phyloP scores from a whole-genome alignment of 2,797 vertebrate species.

The Hephaestus fuliginosus region DNA sequence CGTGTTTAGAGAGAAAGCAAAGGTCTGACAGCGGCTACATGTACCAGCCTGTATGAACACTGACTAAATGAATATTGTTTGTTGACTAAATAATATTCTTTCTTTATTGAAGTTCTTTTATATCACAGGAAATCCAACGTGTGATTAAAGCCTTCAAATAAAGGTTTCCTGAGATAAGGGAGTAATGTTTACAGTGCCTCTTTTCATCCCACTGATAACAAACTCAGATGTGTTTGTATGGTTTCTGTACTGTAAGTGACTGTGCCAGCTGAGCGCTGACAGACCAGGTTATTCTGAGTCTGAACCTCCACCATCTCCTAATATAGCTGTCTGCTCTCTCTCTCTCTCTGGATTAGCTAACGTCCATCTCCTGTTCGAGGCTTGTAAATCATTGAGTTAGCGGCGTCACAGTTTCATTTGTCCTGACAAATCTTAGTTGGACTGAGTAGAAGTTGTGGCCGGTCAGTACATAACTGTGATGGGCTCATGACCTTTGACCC shows the following conservation, averaged over 20 bases:
- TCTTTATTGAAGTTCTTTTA: too few relatives aligned
- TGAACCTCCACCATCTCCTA: slow-evolving; percentile 78
- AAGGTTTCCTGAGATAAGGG: not conserved
- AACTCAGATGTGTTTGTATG: not conserved
- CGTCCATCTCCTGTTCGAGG: not conserved
- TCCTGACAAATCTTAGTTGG: not conserved
- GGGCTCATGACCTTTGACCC: slow-evolving; percentile 33
- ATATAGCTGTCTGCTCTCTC: slow-evolving; percentile 75
- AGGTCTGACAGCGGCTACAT: not conserved
- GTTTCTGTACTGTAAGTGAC: slow-evolving; percentile 57
- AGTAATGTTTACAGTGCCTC: not conserved
- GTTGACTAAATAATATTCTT: too few relatives aligned
- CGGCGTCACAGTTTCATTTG: not conserved
- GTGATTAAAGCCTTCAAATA: too few relatives aligned
- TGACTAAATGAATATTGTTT: too few relatives aligned
- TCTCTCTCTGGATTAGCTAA: slow-evolving; percentile 16
- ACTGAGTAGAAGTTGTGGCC: not conserved
- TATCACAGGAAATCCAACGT: not conserved
- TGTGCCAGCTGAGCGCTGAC: slow-evolving; percentile 75
- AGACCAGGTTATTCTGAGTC: slow-evolving; percentile 76
- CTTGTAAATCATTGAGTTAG: slow-evolving; percentile 4
- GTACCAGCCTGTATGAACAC: not conserved
- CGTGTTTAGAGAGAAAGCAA: not conserved
- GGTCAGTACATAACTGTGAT: slow-evolving; percentile 1
- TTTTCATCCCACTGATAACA: not conserved